A percentile compares a stretch with the other conserved stretches of the same genome.
These are phyloP conservation scores for Centropus unirufus DNA, from an alignment of 2,113 vertebrate genomes.

Conservation along the genomic window DNA sequence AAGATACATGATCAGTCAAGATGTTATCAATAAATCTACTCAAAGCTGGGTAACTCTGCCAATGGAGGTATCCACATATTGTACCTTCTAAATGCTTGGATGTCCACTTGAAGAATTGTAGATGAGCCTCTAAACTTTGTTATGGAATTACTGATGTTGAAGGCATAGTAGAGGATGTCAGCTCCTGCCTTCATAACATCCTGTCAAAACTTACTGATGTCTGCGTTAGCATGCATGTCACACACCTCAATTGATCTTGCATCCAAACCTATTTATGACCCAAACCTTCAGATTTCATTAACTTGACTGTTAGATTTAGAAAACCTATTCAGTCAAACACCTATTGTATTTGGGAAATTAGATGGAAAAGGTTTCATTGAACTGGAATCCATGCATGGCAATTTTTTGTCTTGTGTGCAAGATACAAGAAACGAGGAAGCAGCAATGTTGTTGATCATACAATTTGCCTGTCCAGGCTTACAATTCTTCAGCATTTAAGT, in stretches of 20 bases:
- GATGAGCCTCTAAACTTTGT: neutral
- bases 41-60: neutral
- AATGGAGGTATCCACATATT: neutral
- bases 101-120: neutral
- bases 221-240: neutral
- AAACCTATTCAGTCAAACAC: neutral
- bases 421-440: neutral
- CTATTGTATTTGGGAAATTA: neutral
- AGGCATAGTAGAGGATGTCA: neutral
- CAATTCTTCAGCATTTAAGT: neutral
- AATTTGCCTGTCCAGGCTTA: neutral
- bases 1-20: neutral
- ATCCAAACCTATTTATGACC: neutral
- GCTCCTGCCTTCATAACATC: neutral
- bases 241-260: neutral
- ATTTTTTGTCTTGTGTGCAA: neutral
- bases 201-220: neutral
- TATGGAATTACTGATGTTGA: neutral
- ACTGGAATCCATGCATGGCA: neutral
- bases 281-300: neutral
- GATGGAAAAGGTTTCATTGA: neutral
- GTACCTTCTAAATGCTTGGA: neutral
- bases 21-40: conserved; percentile 22
- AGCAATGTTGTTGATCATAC: neutral
- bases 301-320: neutral